Base-by-base conservation (phyloP, 2,888 invertebrate genomes). In the Phengaris alcon region DNA sequence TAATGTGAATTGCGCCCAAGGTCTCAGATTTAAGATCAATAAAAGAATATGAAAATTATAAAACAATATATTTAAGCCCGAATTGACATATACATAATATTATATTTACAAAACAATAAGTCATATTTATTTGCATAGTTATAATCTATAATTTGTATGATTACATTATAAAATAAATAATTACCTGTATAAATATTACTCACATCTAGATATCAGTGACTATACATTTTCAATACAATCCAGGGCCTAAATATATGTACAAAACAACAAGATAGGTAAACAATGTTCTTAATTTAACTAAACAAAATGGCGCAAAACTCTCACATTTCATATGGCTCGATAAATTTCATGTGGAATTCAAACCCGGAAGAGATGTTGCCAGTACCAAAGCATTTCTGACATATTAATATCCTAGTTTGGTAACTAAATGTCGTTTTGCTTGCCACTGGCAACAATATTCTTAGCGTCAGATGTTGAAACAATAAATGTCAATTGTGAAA, bases 181-280 rank as follows among this genome's bases (percentile, higher is more conserved):
- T 70, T 51, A 70, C 22, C 44, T 64, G 64, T 44, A 64, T 52
- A 52, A 12, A 52, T 64, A 64, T 64, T 64, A 44, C 64, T 59
- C 59, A 59, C 64, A 64, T 13, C 35, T 64, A 22, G 59, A 64
- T 12, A 64, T 44, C 12, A 12, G 64, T 15, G 59, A 64, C 59
- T 64, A 64, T 64, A 59, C 22, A 22, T 59, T 83, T 81, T 54
- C 52, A 74, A 69, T 73, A 75, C 51, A 72, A 52, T 54, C 35
- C 72, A 12, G 72, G 54, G 72, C 72, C 52, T 54, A 72, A 72
- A 72, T 72, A 72, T 72, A 72, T 10, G 35, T 13, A 54, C 22
- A 72, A 54, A 72, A 72, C 72, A 72, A 69, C 48, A 52, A 15
- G 48, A 70, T 54, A 55, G 70, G 59, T 57, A 75, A 55, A 75